Base-by-base conservation (phyloP, 2,113 vertebrate genomes). In the Motacilla alba region DNA sequence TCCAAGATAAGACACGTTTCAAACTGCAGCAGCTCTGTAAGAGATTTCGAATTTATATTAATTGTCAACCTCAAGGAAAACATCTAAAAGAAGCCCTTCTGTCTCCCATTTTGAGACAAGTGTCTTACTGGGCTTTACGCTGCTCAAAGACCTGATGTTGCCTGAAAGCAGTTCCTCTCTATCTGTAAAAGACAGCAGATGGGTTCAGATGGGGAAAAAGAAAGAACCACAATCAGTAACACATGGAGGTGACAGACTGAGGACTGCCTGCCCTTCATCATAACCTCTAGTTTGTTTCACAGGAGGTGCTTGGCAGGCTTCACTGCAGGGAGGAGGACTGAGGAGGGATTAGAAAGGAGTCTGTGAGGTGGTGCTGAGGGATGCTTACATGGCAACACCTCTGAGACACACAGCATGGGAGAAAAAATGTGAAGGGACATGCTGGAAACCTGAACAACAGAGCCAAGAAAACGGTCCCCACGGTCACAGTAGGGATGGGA, bases 1-100 rank as follows among this genome's bases (percentile, higher is more conserved):
- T 94, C 87, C 93, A 90, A 94, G 90, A 90, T 67, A 93, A 95
- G 82, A 86, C 1, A 14, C 4, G 3, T 91, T 97, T 88, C 72
- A 75, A 93, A 83, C 50, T 55, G 47, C 56, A 83, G 49, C 20
- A 91, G 72, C 55, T 88, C 76, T 88, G 75, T 50, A 93, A 88
- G 27, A 83, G 39, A 66, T 90, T 74, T 63, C 64, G 67, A 73
- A 91, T 86, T 89, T 81, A 70, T 83, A 83, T 90, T 80, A 92
- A 83, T 59, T 70, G 55, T 80, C 85, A 95, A 50, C 33, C 49
- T 74, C 85, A 95, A 94, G 58, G 46, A 89, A 94, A 95, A 90
- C 31, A 67, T 35, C 67, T 60, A 31, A 66, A 94, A 88, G 43
- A 66, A 92, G 52, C 14, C 33, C 55, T 93, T 90, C 68, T 92